Base-by-base conservation (phyloP, 2,888 invertebrate genomes). In the Altica lythri region DNA sequence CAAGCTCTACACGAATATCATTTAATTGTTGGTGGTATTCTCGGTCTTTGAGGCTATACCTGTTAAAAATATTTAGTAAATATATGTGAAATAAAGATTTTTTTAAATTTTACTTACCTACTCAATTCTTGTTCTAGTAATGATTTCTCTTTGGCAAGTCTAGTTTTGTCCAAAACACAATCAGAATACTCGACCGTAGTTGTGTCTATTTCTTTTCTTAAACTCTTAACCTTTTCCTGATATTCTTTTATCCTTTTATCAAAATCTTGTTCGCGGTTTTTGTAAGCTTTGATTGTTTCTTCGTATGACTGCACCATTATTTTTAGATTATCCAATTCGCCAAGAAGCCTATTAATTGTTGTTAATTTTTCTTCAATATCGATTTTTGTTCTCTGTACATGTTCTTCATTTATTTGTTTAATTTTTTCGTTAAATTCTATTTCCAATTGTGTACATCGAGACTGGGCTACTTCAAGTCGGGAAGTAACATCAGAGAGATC, bases 171-270 rank as follows among this genome's bases (percentile, higher is more conserved):
- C 27, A 89, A 77, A 1, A 88, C 82, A 0, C 85, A 83, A 69
- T 88, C 86, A 0, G 90, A 90, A 13, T 86, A 86, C 59, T 86
- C 83, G n/a, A 90, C 77, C 0, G 86, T 86, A 0, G 86, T 82
- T 59, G 86, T 84, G 68, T 90, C 89, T 9, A 90, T 78, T 47
- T 87, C 85, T 49, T 83, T 79, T n/a, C 67, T 62, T n/a, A 89
- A 71, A 0, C 78, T 74, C 12, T 83, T 79, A 50, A 86, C 79
- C 10, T 79, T 81, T 51, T 83, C 71, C 59, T 81, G 72, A 42
- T 75, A 59, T 66, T 73, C 59, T 53, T 60, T 49, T 69, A 78
- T 52, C 53, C 72, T 72, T 34, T 72, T 67, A 18, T 64, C 64
- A 4, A 72, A 45, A 34, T 64, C 60, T 9, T 44, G 53, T 55